These are phyloP conservation scores for Agrochola circellaris DNA, from an alignment of 2,888 invertebrate species.

Conservation along the genomic window DNA sequence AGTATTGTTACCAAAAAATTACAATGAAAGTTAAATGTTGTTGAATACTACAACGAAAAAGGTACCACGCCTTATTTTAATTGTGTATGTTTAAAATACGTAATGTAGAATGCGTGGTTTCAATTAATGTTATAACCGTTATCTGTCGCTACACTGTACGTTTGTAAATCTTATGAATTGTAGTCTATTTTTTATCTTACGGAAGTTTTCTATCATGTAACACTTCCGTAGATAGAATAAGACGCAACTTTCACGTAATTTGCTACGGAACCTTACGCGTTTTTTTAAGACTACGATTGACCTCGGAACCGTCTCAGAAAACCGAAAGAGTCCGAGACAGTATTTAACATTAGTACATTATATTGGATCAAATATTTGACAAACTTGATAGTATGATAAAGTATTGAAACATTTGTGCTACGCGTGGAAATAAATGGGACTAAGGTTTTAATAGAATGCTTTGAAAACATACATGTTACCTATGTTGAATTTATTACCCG, in stretches of 20 bases:
- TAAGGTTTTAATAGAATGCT: background rate
- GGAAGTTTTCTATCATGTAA: background rate
- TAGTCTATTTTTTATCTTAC: background rate
- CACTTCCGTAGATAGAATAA: no score
- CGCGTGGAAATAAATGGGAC: background rate
- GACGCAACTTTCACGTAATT: background rate
- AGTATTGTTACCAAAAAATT: no score
- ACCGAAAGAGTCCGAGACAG: background rate
- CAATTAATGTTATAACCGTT: no score
- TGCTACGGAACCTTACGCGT: background rate
- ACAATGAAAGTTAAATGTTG: no score
- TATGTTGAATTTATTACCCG: background rate
- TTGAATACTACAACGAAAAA: no score
- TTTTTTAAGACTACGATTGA: background rate
- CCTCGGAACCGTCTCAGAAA: background rate
- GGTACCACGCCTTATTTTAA: no score
- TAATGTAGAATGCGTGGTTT: no score
- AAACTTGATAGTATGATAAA: background rate
- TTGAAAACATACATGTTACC: no score
- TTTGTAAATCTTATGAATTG: background rate
- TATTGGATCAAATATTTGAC: background rate
- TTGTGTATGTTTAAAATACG: no score
- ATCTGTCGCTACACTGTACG: no score
- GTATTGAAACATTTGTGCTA: background rate
- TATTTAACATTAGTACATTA: background rate